phyloP scores from a whole-genome alignment of 2,113 vertebrate species.

The Pholis gunnellus region DNA sequence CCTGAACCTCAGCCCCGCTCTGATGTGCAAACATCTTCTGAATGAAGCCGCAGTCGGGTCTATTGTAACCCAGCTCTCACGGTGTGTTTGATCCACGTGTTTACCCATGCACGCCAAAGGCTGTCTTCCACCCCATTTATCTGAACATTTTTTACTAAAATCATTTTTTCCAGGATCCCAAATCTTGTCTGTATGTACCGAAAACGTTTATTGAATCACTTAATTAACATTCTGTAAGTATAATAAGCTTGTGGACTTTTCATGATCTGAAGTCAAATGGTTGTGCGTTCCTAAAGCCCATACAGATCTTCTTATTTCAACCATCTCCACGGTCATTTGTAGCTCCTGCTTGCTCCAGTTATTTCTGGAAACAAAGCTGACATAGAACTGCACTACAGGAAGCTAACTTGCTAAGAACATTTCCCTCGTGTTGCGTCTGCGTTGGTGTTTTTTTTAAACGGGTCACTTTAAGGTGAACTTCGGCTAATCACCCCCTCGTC shows the following conservation, averaged over 20 bases:
- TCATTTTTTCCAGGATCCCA: neutral
- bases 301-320: neutral
- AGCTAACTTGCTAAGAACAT: neutral
- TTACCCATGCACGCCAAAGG: conserved; percentile 12
- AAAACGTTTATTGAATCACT: neutral
- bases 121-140: conserved; percentile 24
- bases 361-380: neutral
- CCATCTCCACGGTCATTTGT: neutral
- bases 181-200: conserved; percentile 4
- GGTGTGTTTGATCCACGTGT: conserved; percentile 47
- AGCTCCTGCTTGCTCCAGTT: neutral
- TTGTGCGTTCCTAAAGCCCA: neutral
- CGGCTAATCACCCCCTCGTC: neutral
- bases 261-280: neutral
- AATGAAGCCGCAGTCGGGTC: conserved; percentile 46
- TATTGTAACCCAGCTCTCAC: conserved; percentile 13
- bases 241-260: neutral
- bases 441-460: neutral
- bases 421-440: neutral
- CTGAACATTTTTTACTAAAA: conserved; percentile 1
- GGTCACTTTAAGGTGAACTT: neutral
- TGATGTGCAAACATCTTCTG: conserved; percentile 56
- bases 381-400: too few species aligned
- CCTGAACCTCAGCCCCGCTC: conserved; percentile 86
- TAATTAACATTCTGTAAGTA: neutral